Percentiles rank a stretch among this genome's conserved stretches.
Conservation (phyloP, 1,140 invertebrate genomes). For the Drosophila auraria region DNA sequence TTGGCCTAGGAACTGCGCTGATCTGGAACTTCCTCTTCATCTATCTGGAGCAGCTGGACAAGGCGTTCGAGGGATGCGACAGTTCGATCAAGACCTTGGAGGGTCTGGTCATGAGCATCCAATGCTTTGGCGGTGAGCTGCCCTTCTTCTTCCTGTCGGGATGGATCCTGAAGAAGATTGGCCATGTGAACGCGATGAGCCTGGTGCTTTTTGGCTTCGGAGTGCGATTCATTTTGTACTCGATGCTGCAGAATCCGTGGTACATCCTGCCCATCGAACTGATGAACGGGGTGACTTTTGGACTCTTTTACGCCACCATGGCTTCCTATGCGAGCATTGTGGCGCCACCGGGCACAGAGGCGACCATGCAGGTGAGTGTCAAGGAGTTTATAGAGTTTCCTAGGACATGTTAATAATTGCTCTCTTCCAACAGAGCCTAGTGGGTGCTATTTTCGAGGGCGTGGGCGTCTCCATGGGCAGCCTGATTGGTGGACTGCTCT, state of each 20-base stretch:
- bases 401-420: not conserved
- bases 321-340: constrained; percentile 94
- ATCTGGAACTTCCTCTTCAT: constrained; percentile 96
- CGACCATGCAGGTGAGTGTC: constrained; percentile 90
- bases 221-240: constrained; percentile 93
- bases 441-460: constrained; percentile 94
- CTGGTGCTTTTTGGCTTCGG: constrained; percentile 91
- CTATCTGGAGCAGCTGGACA: constrained; percentile 90
- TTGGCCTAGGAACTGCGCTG: constrained; percentile 93
- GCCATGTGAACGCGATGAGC: constrained; percentile 93
- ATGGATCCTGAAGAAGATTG: constrained; percentile 92
- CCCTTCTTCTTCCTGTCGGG: constrained; percentile 95
- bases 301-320: constrained; percentile 95
- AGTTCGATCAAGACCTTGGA: constrained; percentile 92
- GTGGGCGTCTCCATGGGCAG: constrained; percentile 92
- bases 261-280: constrained; percentile 93
- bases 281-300: constrained; percentile 94
- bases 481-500: constrained; percentile 90
- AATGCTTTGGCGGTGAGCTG: constrained; percentile 94
- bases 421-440: constrained; percentile 88
- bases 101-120: constrained; percentile 91
- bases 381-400: not conserved
- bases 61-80: constrained; percentile 82
- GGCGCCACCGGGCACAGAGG: constrained; percentile 93
- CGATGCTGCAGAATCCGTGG: constrained; percentile 92